Conservation (phyloP, 1,140 invertebrate species). For the Panagrolaimus sp. region DNA sequence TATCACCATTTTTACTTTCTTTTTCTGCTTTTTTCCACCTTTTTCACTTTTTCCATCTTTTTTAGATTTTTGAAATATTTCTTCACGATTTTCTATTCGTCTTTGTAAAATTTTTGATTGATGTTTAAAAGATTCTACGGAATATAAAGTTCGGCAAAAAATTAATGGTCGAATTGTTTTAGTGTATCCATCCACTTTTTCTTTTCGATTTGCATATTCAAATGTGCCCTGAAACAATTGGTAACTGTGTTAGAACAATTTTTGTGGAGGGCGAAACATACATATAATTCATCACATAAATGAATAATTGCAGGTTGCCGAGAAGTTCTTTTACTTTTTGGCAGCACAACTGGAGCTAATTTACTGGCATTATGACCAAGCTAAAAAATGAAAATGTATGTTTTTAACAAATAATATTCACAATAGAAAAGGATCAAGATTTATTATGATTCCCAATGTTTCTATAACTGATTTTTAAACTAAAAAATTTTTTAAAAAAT, state of each 20-base stretch:
- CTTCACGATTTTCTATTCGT: not conserved
- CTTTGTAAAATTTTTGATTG: not conserved
- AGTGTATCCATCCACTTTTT: not conserved
- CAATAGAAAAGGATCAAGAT: too few species aligned
- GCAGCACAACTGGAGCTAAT: not conserved
- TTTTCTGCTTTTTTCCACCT: too few species aligned
- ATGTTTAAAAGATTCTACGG: not conserved
- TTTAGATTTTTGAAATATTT: too few species aligned
- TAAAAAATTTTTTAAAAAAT: too few species aligned
- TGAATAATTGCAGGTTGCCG: not conserved
- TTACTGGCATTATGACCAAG: not conserved
- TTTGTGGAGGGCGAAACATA: too few species aligned
- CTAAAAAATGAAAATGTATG: not conserved
- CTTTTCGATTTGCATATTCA: not conserved
- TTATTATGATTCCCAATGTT: too few species aligned
- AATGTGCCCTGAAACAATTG: not conserved
- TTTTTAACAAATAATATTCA: too few species aligned
- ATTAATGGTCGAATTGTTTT: constrained; percentile 2
- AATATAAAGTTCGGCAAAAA: constrained; percentile 1
- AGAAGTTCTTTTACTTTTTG: not conserved
- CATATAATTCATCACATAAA: not conserved
- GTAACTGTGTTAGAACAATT: too few species aligned
- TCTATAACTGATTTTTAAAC: too few species aligned
- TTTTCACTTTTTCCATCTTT: too few species aligned
- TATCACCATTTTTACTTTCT: too few species aligned